Evolutionary conservation across 2,797 vertebrate genomes (phyloP), one percentile per base, ranked within the genome.

Genomic region (Delichon dasypus): DNA sequence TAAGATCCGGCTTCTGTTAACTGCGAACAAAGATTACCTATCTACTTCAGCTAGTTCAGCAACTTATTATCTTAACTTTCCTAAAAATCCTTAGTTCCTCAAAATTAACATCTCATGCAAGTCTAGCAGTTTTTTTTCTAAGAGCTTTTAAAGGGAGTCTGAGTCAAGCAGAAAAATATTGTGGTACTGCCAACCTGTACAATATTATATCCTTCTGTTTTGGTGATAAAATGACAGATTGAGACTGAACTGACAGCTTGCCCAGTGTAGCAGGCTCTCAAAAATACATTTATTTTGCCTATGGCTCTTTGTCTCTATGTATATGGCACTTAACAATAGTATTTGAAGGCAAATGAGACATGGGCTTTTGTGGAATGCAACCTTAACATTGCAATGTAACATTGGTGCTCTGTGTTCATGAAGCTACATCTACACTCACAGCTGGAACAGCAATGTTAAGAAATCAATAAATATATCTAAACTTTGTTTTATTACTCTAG

Each of bases 401-500:
- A 3, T 42, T 26, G 9, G 4, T 79, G 16, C 25, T 91, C 30
- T 85, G 42, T 1, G 6, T 73, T 34, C 90, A 5, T 30, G 32
- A 38, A 73, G 27, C n/a, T 47, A n/a, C 3, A 2, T 53, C 15
- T 62, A 51, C 0, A 3, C 12, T 80, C 10, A 11, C 17, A 47
- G 17, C 32, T 90, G 74, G 23, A 93, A 86, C 15, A 54, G 5
- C 36, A 50, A 10, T 58, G 29, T 70, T 88, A 68, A 64, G 65
- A 71, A 77, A 76, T 38, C 18, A 79, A 9, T 66, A 80, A 65
- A 32, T 58, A 60, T 55, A 71, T 79, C 30, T 92, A 21, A 87
- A 53, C 13, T 73, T 34, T 70, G 9, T 48, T 88, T 85, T 96
- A 13, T 96, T 77, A 9, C 61, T 88, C 18, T 88, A 99, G 99